These are phyloP conservation scores for Vespertilio murinus DNA, from an alignment of 2,797 vertebrate species.

Conservation along the genomic window DNA sequence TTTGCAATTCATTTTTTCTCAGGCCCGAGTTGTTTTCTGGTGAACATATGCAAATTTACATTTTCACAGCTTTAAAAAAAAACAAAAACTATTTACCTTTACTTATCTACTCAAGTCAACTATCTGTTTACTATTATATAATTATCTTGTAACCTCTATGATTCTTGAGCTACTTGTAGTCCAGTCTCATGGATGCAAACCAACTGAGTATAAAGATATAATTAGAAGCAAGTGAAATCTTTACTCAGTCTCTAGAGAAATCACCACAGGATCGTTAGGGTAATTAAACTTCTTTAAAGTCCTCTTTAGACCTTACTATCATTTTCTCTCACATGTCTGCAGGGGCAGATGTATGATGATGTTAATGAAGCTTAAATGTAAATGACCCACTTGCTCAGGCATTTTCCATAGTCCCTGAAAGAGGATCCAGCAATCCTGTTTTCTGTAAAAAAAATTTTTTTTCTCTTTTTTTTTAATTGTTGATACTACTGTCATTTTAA, in stretches of 20 bases:
- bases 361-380: not conserved
- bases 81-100: not conserved
- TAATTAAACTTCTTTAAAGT: slow-evolving; percentile 14
- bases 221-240: slow-evolving; percentile 44
- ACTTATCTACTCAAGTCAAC: not conserved
- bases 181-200: not conserved
- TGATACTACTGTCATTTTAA: not conserved
- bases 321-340: not conserved
- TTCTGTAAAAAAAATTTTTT: no score
- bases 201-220: slow-evolving; percentile 23
- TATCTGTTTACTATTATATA: not conserved
- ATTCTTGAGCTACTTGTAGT: not conserved
- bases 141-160: slow-evolving; percentile 15
- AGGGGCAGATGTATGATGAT: not conserved
- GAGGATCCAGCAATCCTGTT: not conserved
- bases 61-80: not conserved
- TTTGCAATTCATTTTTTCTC: not conserved
- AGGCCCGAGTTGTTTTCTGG: not conserved
- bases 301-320: not conserved
- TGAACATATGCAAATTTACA: not conserved
- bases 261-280: not conserved
- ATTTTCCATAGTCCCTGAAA: not conserved
- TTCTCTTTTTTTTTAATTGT: no score
- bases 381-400: not conserved
- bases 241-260: slow-evolving; percentile 32